Evolutionary conservation across 2,113 vertebrate genomes (phyloP), one percentile per base, ranked within the genome.

Genomic region (Gymnarchus niloticus): DNA sequence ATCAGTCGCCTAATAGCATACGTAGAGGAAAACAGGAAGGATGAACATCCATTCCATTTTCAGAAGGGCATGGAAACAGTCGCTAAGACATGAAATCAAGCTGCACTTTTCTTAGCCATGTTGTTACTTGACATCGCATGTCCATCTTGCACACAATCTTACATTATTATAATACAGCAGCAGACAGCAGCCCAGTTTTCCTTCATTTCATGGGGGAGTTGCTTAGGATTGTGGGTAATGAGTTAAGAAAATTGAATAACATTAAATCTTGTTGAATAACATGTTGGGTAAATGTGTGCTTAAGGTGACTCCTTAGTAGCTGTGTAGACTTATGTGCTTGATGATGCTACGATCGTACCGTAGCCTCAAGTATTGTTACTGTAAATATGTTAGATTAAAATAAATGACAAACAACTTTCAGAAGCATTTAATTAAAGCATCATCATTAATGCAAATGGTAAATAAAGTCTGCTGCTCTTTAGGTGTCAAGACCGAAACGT

Each of bases 321-420:
- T 73, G 14, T 41, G 2, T 41, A 73, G 65, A 12, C 4, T 37
- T 41, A 14, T 41, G 33, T 2, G 17, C 41, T 14, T 73, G 41
- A 73, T 0, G 33, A 19, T 73, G 33, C 65, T 33, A 37, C 3
- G 17, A 73, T 33, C 65, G 33, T n/a, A n/a, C n/a, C n/a, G n/a
- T n/a, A n/a, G n/a, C 65, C 65, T 73, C 41, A 73, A 73, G 41
- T 41, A 41, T 73, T 73, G n/a, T 73, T 41, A 2, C 65, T 19
- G 65, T 73, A 73, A 73, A 73, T 73, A 28, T 73, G 65, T 73
- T 73, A 41, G 65, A 41, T 73, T 73, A 17, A 73, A 73, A 73
- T 73, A 73, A 73, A 14, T 41, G 65, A 19, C 65, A 73, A 73
- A 73, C 33, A 17, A 3, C 12, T 73, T 73, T 73, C 33, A 73